Evolutionary conservation across 2,113 vertebrate genomes (phyloP), one percentile per base, ranked within the genome.

Genomic region (Barnardius zonarius): DNA sequence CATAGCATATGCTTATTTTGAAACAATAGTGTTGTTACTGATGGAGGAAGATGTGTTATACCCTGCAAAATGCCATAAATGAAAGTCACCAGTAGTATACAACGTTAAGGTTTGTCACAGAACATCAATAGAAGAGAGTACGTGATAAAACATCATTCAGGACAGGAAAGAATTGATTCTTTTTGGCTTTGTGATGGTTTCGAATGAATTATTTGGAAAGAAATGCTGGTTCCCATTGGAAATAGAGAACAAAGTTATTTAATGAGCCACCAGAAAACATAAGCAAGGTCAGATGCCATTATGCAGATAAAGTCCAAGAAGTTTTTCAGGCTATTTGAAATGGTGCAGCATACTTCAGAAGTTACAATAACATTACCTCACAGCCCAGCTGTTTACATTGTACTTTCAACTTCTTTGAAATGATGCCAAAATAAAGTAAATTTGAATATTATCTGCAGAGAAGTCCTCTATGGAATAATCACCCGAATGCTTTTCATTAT

Each of bases 401-500:
- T 78, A 48, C 67, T 87, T 93, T 37, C 76, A 84, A 62, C 83
- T 93, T 46, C 93, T 94, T 91, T 97, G 92, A 96, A 93, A 94
- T 24, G 23, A 73, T 55, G 79, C 93, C 96, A 97, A 93, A 95
- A 90, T 73, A 90, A 96, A 97, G 94, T 41, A 88, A 80, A 96
- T 96, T 94, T 97, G 86, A 97, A 96, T 97, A 82, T 96, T 94
- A 91, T 93, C 92, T 86, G 23, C 57, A 88, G 69, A 95, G 88
- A 91, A 68, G 84, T 92, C 88, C 94, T 97, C 92, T 69, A 13
- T 68, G 80, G 97, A 95, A 88, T 96, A 97, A 97, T 97, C 97
- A 97, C 70, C 88, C 91, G 74, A 94, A 92, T 86, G 89, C 94
- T 97, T 95, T 97, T 95, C 95, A 97, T 97, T 96, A 96, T 69